Base-by-base conservation (phyloP, 2,888 invertebrate species). In the Callosobruchus maculatus region DNA sequence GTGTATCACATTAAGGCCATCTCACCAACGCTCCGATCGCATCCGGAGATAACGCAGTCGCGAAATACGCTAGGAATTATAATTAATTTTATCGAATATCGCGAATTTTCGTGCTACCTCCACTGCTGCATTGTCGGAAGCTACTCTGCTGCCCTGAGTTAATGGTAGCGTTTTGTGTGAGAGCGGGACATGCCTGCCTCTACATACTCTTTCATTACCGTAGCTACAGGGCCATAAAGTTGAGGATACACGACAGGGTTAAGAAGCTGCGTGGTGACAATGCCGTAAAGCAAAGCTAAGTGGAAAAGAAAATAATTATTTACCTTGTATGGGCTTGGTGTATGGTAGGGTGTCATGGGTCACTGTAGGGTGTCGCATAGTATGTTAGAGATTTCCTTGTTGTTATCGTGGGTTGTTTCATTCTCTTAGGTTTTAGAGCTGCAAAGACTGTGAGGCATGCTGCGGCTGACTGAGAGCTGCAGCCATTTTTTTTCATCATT, bases 1-100 rank as follows among this genome's bases (percentile, higher is more conserved):
- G 68, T 68, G 68, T 68, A 68, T 68, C 68, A 68, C 22, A 21
- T 22, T 68, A 22, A 21, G 68, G 22, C 68, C 68, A 68, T 68
- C 68, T 21, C 21, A 18, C 21, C 13, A 20, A 68, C 68, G 22
- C 3, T 68, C 68, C 21, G 68, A 68, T 68, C 21, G 21, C 13
- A 21, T 21, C 21, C 21, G 68, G 21, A 9, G 68, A 68, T 68
- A 21, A 68, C 68, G 22, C 22, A 68, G 21, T 21, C 68, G 22
- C 21, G 13, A 68, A 68, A 22, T 21, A 68, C 68, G 68, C 68
- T 21, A 68, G 68, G 68, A 68, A 68, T 68, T 68, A 68, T 68
- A 68, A 68, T 68, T 68, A 68, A 68, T 68, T 68, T 49, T 49
- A 49, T 49, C 49, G 49, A 49, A 49, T 49, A 49, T 49, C 49